phyloP scores from a whole-genome alignment of 2,797 vertebrate genomes.

The Cuniculus paca region DNA sequence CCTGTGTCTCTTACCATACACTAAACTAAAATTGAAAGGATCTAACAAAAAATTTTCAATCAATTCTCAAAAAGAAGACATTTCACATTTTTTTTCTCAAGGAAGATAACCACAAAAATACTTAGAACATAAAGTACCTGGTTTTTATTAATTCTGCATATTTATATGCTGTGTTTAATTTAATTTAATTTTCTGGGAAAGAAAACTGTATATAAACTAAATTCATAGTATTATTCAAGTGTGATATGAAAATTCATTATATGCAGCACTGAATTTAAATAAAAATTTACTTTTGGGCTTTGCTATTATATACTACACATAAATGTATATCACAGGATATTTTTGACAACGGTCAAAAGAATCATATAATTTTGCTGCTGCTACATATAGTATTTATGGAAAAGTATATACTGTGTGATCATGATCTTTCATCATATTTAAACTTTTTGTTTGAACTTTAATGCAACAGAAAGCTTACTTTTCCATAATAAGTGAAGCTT shows the following conservation, averaged over 20 bases:
- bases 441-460: background rate
- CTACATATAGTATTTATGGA: background rate
- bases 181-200: conserved; percentile 76
- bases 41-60: background rate
- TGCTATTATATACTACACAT: conserved; percentile 65
- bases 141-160: background rate
- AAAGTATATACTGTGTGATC: background rate
- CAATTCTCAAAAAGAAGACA: background rate
- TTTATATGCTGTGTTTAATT: conserved; percentile 68
- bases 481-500: conserved; percentile 2
- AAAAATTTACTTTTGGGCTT: conserved; percentile 28
- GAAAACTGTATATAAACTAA: conserved; percentile 78
- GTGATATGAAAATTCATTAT: conserved; percentile 78
- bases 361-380: background rate
- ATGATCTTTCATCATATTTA: background rate
- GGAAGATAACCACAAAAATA: background rate
- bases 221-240: conserved; percentile 81
- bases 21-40: background rate
- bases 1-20: background rate
- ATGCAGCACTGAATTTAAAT: conserved; percentile 79
- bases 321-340: conserved; percentile 67
- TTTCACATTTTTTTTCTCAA: background rate
- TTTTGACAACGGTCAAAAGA: conserved; percentile 49
- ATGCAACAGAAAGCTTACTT: background rate
- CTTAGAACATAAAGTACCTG: background rate